These are phyloP conservation scores for Alcedo quadribrachys DNA, from an alignment of 2,797 vertebrate species.

Conservation along the genomic window DNA sequence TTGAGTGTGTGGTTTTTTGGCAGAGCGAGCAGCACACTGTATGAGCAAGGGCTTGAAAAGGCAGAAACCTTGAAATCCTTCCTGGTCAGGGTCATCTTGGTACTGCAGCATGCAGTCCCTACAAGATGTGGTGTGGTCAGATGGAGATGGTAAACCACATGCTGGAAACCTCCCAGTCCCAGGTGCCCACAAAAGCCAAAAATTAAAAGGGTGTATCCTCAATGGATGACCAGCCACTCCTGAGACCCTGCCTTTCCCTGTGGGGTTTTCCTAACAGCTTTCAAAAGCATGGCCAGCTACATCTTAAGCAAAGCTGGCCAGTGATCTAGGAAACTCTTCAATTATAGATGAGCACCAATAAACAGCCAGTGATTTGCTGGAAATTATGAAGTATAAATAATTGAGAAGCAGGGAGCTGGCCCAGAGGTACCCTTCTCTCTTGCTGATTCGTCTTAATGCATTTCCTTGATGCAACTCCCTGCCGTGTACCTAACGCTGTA, in stretches of 20 bases:
- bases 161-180: constrained; percentile 75
- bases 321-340: constrained; percentile 80
- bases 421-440: constrained; percentile 72
- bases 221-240: constrained; percentile 75
- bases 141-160: constrained; percentile 76
- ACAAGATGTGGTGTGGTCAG: constrained; percentile 36
- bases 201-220: constrained; percentile 82
- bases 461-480: constrained; percentile 78
- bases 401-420: constrained; percentile 76
- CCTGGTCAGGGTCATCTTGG: background rate
- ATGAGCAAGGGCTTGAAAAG: background rate
- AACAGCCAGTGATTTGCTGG: constrained; percentile 83
- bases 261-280: constrained; percentile 75
- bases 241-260: constrained; percentile 68
- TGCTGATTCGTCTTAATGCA: constrained; percentile 79
- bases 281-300: constrained; percentile 62
- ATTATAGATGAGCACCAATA: constrained; percentile 85
- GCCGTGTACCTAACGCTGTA: constrained; percentile 17
- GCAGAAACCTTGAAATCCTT: background rate
- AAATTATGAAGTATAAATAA: constrained; percentile 85
- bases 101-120: background rate
- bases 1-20: background rate
- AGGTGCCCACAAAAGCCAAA: constrained; percentile 82
- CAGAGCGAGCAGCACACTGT: background rate
- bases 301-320: constrained; percentile 78